These are phyloP conservation scores for Papilio dardanus DNA, from an alignment of 1,140 invertebrate genomes.

Conservation along the genomic window DNA sequence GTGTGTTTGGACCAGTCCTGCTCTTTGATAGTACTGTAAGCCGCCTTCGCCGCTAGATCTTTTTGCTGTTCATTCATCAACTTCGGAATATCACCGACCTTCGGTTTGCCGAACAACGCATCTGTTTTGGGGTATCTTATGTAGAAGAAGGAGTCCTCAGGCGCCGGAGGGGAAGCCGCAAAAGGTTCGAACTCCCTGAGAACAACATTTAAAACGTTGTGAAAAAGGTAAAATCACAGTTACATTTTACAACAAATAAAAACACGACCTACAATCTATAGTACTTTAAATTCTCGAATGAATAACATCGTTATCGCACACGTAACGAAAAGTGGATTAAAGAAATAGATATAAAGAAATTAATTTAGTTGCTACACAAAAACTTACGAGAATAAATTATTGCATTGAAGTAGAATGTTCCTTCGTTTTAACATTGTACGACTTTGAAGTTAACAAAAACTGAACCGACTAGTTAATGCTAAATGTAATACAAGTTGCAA, in stretches of 20 bases:
- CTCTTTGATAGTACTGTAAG: constrained; percentile 64
- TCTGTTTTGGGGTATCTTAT: constrained; percentile 83
- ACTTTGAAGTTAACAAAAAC: constrained; percentile 9
- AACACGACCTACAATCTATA: neutral
- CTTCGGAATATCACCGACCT: constrained; percentile 49
- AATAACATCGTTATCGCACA: neutral
- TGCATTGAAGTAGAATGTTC: constrained; percentile 64
- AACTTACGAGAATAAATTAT: constrained; percentile 66
- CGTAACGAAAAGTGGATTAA: constrained; percentile 3
- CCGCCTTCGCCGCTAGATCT: constrained; percentile 51
- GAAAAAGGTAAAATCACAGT: neutral
- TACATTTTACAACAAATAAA: neutral
- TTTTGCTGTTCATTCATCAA: constrained; percentile 50
- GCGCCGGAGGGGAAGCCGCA: constrained; percentile 86
- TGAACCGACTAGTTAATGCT: constrained; percentile 30
- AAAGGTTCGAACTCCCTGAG: constrained; percentile 87
- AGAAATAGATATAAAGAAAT: constrained; percentile 1
- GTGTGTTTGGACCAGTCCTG: constrained; percentile 86
- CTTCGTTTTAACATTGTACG: constrained; percentile 61
- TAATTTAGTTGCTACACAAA: constrained; percentile 24
- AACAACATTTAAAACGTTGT: neutral
- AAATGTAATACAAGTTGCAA: constrained; percentile 40
- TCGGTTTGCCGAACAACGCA: constrained; percentile 65
- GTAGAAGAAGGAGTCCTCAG: constrained; percentile 88
- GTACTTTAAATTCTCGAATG: neutral